phyloP scores from a whole-genome alignment of 2,888 invertebrate genomes.

The Idaea aversata region DNA sequence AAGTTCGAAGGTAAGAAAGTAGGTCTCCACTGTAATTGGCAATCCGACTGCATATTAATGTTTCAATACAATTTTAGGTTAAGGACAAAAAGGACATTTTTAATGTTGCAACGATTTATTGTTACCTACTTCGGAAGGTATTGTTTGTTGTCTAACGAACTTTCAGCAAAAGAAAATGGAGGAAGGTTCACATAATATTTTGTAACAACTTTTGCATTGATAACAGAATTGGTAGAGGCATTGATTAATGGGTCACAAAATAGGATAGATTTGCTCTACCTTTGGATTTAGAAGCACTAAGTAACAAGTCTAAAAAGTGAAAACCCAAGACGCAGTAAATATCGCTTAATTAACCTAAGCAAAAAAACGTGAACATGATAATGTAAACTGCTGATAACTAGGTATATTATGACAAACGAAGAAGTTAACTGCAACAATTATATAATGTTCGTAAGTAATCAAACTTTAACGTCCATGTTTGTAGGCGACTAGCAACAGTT shows the following conservation, averaged over 20 bases:
- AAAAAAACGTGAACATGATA: no score
- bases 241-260: neutral
- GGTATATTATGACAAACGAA: neutral
- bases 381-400: no score
- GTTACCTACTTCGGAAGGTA: slow-evolving; percentile 15
- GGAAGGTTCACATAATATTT: neutral
- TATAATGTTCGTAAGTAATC: neutral
- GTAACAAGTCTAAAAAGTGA: no score
- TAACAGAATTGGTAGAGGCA: neutral
- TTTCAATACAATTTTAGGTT: slow-evolving; percentile 55
- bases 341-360: no score
- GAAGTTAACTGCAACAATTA: neutral
- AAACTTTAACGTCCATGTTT: slow-evolving; percentile 28
- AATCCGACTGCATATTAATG: slow-evolving; percentile 77
- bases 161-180: neutral
- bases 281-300: no score
- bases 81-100: slow-evolving; percentile 26
- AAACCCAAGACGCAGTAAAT: no score
- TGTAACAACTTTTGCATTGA: neutral
- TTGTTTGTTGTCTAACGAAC: slow-evolving; percentile 9
- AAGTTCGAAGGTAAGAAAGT: slow-evolving; percentile 81
- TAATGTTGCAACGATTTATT: slow-evolving; percentile 42
- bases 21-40: slow-evolving; percentile 79
- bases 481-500: slow-evolving; percentile 6
- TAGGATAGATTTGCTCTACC: neutral